Percentiles rank a stretch among this genome's conserved stretches.
phyloP scores from a whole-genome alignment of 2,797 vertebrate genomes.

The Hemibagrus guttatus region DNA sequence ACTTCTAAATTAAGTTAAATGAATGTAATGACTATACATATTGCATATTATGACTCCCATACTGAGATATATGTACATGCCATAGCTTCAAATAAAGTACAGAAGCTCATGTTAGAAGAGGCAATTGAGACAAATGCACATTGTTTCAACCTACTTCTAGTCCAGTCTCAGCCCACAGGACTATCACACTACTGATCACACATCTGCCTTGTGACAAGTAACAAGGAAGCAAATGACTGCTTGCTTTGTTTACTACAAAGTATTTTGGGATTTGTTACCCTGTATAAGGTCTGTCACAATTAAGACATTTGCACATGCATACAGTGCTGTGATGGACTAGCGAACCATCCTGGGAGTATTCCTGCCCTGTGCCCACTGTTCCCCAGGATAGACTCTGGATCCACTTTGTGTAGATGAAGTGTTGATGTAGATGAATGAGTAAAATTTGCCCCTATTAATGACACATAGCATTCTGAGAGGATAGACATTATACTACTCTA shows the following conservation, averaged over 20 bases:
- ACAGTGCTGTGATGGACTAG: neutral
- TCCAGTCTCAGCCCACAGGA: conserved; percentile 4
- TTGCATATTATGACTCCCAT: conserved; percentile 9
- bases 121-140: conserved; percentile 12
- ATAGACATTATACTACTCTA: neutral
- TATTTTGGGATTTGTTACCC: neutral
- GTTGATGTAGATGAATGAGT: neutral
- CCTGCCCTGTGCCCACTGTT: too few relatives aligned
- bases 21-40: neutral
- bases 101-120: neutral
- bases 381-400: neutral
- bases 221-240: conserved; percentile 31
- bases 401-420: neutral
- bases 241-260: neutral
- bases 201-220: conserved; percentile 37
- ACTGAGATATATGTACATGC: neutral
- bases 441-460: neutral
- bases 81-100: neutral
- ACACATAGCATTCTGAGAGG: neutral
- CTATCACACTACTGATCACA: conserved; percentile 34
- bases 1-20: neutral
- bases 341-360: neutral
- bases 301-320: neutral
- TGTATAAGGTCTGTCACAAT: neutral
- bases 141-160: neutral